Evolutionary conservation across 1,140 invertebrate genomes (phyloP), one percentile per base, ranked within the genome.

Genomic region (Danaus melanippus): DNA sequence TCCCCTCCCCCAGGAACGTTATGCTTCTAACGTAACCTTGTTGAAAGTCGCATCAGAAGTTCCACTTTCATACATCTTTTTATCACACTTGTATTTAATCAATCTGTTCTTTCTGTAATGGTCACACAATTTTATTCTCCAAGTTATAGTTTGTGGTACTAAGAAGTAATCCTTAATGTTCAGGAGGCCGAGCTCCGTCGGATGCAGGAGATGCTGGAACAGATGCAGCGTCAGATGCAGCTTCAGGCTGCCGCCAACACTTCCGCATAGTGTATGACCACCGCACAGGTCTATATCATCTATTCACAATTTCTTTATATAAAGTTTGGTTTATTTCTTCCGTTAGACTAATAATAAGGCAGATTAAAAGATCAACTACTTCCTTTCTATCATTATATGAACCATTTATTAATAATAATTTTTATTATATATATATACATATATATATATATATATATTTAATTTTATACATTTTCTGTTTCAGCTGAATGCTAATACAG

Each of bases 141-240:
- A 32, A 5, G 21, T 32, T 32, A 3, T 32, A 32, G 0, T 32
- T 0, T 32, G 10, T 50, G 42, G 15, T 41, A 54, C 44, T 32
- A 9, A 50, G 9, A 50, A 49, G 32, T 12, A 11, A 8, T 12
- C 7, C 11, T 42, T 12, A 60, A 10, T 44, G 42, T 43, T 1
- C 50, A 84, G 81, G 95, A 97, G 76, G 95, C 95, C 0, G 95
- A 97, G 82, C 86, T 97, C 52, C 90, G 93, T 58, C 91, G 95
- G 64, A 97, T 97, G 97, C 96, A 98, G 80, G 96, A 98, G 86
- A 96, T 97, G 92, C 83, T 99, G 60, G 93, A 95, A 39, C 93
- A 95, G 75, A 98, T 99, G 96, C 95, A 99, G 87, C 95, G 94
- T 0, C 93, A 96, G 86, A 96, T 96, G 89, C 90, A 91, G 71